Evolutionary conservation across 1,140 invertebrate species (phyloP), one percentile per base, ranked within the genome.

Genomic region (Daktulosphaira vitifoliae): DNA sequence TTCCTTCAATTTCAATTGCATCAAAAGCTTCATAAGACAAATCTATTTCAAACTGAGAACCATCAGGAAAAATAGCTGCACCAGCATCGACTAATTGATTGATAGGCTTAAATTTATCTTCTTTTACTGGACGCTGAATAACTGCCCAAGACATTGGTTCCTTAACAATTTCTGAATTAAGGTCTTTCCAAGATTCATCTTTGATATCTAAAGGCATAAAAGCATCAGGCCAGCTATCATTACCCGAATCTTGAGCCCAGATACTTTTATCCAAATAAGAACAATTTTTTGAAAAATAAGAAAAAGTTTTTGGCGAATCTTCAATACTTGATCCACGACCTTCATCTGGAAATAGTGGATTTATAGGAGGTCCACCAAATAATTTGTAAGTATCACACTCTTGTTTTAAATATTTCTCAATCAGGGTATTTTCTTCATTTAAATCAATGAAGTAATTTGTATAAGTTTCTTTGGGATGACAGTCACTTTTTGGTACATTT

Each of bases 211-310:
- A 23, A 46, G 56, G 56, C 39, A 62, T 29, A 18, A 62, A 62
- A 22, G 56, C 56, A 62, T 62, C 56, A 20, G 56, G 56, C 56
- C 56, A 62, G 11, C 56, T 62, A 62, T 62, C 56, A n/a, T 62
- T 62, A 16, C 56, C 56, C 29, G 56, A 62, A 62, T 62, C 56
- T 22, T 62, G 56, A 29, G 56, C 42, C 56, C 56, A 62, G 46
- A 62, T 62, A 48, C 56, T 62, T 48, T 62, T 62, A 46, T 62
- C 56, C 56, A 62, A 33, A 46, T 48, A 29, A 29, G 56, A 48
- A 18, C 56, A 62, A n/a, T 46, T 62, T 62, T 62, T 62, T 62
- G 56, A 62, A 62, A 62, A 62, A 46, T 62, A 62, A 22, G 56
- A 62, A 62, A 62, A 62, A 2, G 42, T 33, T 48, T 46, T 62